Evolutionary conservation across 2,797 vertebrate species (phyloP), one percentile per base, ranked within the genome.

Genomic region (Austrolebias charrua): DNA sequence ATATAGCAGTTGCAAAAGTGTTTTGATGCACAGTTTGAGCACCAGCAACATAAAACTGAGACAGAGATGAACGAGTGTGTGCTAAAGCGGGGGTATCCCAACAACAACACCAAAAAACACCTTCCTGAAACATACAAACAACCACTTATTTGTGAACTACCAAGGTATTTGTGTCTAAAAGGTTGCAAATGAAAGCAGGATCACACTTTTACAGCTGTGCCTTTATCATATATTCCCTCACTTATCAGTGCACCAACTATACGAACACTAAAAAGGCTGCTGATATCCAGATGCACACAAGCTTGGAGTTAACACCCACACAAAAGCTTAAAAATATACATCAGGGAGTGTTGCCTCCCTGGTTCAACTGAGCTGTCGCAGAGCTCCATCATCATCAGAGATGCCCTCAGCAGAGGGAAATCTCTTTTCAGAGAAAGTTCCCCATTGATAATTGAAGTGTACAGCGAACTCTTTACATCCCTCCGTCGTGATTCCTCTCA

Each of bases 361-460:
- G 4, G 48, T 62, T 81, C 78, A 81, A 84, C 65, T 73, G 73
- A 82, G 75, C 76, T 75, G 74, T 79, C 69, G 54, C 82, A 71
- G 63, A 65, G 65, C 42, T 74, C 67, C 66, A 70, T 77, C 72
- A 58, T 64, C 60, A 52, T 76, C 68, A 55, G 69, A 77, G 63
- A 47, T 47, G 10, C 66, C 73, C 82, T 66, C 63, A 54, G 31
- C 44, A 2, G 12, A 67, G 58, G 35, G 50, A 75, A 80, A 76
- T 71, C 55, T 71, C 66, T 65, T 75, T 59, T 65, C 55, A 60
- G 60, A 74, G 61, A 70, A 78, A 73, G 60, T 71, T 76, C 45
- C 71, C 74, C 61, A 8, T 61, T 66, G 75, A 82, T 85, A 85
- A 82, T 79, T 82, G 72, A 83, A 79, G 69, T 54, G 56, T 57